Evolutionary conservation across 1,140 invertebrate species (phyloP), one percentile per base, ranked within the genome.

Genomic region (Dendrolimus punctatus): DNA sequence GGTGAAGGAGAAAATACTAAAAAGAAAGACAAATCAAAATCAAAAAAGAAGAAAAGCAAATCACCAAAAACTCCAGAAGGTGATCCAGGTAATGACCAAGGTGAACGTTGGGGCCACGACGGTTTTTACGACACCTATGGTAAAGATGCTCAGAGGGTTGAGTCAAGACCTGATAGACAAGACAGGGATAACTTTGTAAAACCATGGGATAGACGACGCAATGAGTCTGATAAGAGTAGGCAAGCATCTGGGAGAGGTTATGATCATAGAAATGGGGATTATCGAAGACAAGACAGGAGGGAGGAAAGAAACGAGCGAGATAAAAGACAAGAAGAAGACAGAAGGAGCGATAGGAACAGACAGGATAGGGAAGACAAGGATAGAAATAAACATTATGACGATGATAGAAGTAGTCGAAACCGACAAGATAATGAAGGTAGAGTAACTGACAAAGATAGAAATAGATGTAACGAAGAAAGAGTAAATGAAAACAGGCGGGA

Each of bases 121-220:
- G 81, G 84, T 6, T 85, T 83, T 53, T 87, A 76, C 46, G 80
- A 84, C 41, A 85, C 76, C 2, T 80, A 86, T 50, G 82, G 82
- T 0, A 61, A 75, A 58, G 69, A 72, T 40, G 77, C 77, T 2
- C 67, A 63, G 5, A 67, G 76, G 47, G 54, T 46, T 39, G 68
- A 76, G n/a, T 53, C 56, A n/a, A 64, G 57, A 37, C 45, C 58
- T 7, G 58, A 61, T 38, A 53, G 54, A 47, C 6, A 53, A 49
- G 49, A 62, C 46, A 63, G 66, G 40, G 67, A 68, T 6, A 64
- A 58, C 43, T 72, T 68, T 43, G 46, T 39, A 37, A 62, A 58
- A 56, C 66, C 71, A 2, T 44, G 48, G 7, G 61, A 63, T 43
- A 48, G 46, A 9, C 47, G 58, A n/a, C 52, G 40, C 45, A 47